These are phyloP conservation scores for Clistopyga incitator DNA, from an alignment of 2,888 invertebrate species.

Conservation along the genomic window DNA sequence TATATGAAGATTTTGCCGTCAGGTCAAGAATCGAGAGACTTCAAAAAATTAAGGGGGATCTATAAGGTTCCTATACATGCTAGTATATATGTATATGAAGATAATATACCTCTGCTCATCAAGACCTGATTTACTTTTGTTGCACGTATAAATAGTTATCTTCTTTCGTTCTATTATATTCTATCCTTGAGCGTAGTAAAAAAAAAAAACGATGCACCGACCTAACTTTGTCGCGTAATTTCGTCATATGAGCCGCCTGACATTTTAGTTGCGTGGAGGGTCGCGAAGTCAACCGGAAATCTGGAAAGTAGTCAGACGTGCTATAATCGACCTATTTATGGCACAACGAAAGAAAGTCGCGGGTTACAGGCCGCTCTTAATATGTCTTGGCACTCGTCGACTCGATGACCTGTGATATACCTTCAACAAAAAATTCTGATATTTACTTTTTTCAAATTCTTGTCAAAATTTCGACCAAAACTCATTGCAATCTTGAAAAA, in stretches of 20 bases:
- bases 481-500: neutral
- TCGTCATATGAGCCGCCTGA: neutral
- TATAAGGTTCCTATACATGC: too few species aligned
- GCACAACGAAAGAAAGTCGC: conserved; percentile 20
- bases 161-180: too few species aligned
- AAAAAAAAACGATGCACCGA: neutral
- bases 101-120: too few species aligned
- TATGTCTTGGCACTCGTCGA: conserved; percentile 25
- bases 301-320: conserved; percentile 30
- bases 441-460: conserved; percentile 29
- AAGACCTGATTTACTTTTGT: too few species aligned
- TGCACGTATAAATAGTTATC: too few species aligned
- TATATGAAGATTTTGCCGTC: too few species aligned
- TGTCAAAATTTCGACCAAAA: neutral
- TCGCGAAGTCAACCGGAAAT: conserved; percentile 10
- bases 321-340: conserved; percentile 4
- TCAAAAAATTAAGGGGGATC: too few species aligned
- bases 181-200: neutral
- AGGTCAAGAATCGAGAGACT: too few species aligned
- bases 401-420: conserved; percentile 31
- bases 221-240: neutral
- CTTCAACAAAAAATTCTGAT: conserved; percentile 22
- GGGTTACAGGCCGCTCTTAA: conserved; percentile 12
- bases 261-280: conserved; percentile 6
- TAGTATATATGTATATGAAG: too few species aligned